A percentile compares a stretch with the other conserved stretches of the same genome.
phyloP scores from a whole-genome alignment of 2,888 invertebrate genomes.

The Leptogaster cylindrica region DNA sequence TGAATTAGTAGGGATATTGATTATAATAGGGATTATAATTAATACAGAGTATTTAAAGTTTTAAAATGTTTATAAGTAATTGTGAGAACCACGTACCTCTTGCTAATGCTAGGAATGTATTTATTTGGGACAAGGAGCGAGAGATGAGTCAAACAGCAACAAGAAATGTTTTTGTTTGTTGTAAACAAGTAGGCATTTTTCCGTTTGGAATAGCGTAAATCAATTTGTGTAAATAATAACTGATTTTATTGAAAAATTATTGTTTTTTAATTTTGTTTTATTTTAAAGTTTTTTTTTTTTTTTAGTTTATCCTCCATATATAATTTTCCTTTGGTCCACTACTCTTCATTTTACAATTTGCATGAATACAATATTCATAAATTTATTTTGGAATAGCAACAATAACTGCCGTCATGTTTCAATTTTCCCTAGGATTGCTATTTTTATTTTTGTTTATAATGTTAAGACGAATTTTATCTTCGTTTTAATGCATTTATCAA shows the following conservation, averaged over 20 bases:
- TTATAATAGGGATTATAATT: constrained; percentile 30
- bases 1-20: constrained; percentile 29
- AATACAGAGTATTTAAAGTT: constrained; percentile 36
- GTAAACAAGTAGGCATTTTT: constrained; percentile 21
- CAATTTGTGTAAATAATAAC: constrained; percentile 36
- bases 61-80: constrained; percentile 37
- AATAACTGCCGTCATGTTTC: too few species aligned
- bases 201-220: constrained; percentile 12
- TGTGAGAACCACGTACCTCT: constrained; percentile 42
- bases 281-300: too few species aligned
- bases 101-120: constrained; percentile 40
- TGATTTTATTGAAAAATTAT: constrained; percentile 27
- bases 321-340: too few species aligned
- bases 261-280: constrained; percentile 17
- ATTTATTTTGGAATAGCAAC: too few species aligned
- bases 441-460: too few species aligned
- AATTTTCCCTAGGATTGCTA: too few species aligned
- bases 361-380: too few species aligned
- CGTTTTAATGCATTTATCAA: neutral
- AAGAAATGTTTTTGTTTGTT: constrained; percentile 12
- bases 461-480: too few species aligned
- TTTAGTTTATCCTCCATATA: too few species aligned
- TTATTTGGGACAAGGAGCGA: constrained; percentile 27
- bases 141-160: constrained; percentile 18
- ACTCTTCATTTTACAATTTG: too few species aligned